A percentile compares a stretch with the other conserved stretches of the same genome.
These are phyloP conservation scores for Dipodomys spectabilis DNA, from an alignment of 2,113 vertebrate genomes.

Conservation along the genomic window DNA sequence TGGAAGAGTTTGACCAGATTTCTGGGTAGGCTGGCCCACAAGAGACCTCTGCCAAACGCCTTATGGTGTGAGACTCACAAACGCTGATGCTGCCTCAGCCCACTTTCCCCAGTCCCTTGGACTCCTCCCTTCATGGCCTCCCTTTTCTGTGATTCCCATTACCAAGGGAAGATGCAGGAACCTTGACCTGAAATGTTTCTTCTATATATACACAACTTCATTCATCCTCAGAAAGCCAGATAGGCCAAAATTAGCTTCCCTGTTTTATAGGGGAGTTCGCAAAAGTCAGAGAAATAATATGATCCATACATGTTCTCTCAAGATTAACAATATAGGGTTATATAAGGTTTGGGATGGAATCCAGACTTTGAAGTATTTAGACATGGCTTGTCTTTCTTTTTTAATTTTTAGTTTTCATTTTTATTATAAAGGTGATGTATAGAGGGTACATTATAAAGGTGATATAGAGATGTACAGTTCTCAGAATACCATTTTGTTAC, in stretches of 20 bases:
- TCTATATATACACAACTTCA: background rate
- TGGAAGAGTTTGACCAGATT: constrained; percentile 62
- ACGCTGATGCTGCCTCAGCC: background rate
- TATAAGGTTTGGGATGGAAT: background rate
- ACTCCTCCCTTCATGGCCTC: background rate
- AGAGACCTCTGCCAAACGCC: background rate
- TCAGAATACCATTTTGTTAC: too few species aligned
- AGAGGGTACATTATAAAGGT: too few species aligned
- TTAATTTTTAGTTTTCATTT: too few species aligned
- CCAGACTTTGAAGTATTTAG: constrained; percentile 5
- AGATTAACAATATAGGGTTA: background rate
- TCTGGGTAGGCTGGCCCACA: background rate
- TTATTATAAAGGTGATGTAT: background rate
- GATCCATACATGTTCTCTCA: background rate
- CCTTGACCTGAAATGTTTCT: background rate
- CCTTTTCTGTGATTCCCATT: background rate
- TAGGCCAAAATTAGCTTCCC: background rate
- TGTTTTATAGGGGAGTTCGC: background rate
- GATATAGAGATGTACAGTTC: too few species aligned
- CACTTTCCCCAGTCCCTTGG: background rate
- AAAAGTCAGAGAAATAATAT: background rate
- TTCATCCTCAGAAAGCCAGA: background rate
- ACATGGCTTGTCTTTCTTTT: background rate
- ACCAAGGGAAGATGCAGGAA: background rate
- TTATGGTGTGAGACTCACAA: too few species aligned